Evolutionary conservation across 2,888 invertebrate genomes (phyloP), one percentile per base, ranked within the genome.

Genomic region (Leucoptera coffeella): DNA sequence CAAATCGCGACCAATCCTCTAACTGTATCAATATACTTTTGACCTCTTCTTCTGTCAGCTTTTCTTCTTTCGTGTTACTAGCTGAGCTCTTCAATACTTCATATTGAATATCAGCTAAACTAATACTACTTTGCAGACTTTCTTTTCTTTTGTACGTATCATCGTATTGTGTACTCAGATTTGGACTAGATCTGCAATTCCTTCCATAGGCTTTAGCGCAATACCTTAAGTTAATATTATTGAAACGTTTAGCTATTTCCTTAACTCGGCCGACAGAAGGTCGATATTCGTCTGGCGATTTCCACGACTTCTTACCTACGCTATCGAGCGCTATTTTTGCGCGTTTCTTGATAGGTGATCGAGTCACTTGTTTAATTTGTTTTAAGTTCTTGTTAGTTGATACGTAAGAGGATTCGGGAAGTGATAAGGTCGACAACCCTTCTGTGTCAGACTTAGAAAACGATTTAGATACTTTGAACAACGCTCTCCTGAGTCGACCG

Each of bases 191-290:
- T 35, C 61, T 59, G 35, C 60, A 71, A 41, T 60, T 56, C 28
- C 65, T 44, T 42, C 61, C 64, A 33, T 64, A 64, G 33, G 36
- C 59, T 40, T 53, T 58, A 6, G 57, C 57, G 35, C 64, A 55
- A 36, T 69, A 67, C 20, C 36, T 56, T 14, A 72, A 45, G 38
- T 69, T 64, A 14, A 71, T 65, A 36, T 60, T 50, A 37, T 80
- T 73, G 36, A 85, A 86, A 47, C 80, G 82, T 43, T 79, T 78
- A 0, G 83, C 73, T 30, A 86, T 56, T 21, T 79, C 81, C 30
- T 79, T 81, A 1, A 85, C 85, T 47, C 80, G 76, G 2, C 83
- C 83, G 30, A 75, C 74, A 0, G 82, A 79, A 12, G 82, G 74
- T 29, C 81, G 56, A 27, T 77, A 78, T 38, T 82, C 80, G 37